Base-by-base conservation (phyloP, 1,140 invertebrate species). In the Dreissena polymorpha region DNA sequence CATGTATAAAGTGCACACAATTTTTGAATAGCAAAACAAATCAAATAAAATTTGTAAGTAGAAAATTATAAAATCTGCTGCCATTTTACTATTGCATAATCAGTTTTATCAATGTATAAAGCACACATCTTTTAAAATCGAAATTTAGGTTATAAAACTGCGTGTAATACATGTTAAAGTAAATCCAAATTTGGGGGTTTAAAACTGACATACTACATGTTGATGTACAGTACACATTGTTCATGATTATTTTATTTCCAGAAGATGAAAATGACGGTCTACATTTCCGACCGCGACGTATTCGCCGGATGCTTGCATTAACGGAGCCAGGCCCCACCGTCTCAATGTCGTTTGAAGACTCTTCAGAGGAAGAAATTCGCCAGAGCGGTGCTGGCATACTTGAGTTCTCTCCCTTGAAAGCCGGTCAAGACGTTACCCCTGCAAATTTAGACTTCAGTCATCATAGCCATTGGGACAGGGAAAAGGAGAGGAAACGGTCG, bases 401-500 rank as follows among this genome's bases (percentile, higher is more conserved):
- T 29, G 97, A 98, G 90, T 97, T 98, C 92, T 96, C 96, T 57
- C 96, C 97, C 0, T 96, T 97, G 68, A 97, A 97, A 93, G 97
- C 97, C 0, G 97, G 97, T 10, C 95, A 96, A 90, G 97, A 98
- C 91, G 96, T 97, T 14, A 97, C 96, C 13, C 97, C 97, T 10
- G 91, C 89, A 14, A 92, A 92, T 92, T 95, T 97, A 81, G 95
- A 97, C 88, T 97, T 97, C 91, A 95, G 88, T 29, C 65, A 84
- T 29, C 27, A 68, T 69, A 49, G 69, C 53, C 68, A 60, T 71
- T 10, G 21, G 0, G 27, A 23, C 12, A 23, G 64, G 68, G 86
- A 88, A 25, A 86, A 89, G 23, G 87, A 89, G 18, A 90, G 87
- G 74, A 91, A 88, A 85, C 67, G 86, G 71, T 76, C 86, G 93